phyloP scores from a whole-genome alignment of 2,888 invertebrate species.

The Dryomyza anilis region DNA sequence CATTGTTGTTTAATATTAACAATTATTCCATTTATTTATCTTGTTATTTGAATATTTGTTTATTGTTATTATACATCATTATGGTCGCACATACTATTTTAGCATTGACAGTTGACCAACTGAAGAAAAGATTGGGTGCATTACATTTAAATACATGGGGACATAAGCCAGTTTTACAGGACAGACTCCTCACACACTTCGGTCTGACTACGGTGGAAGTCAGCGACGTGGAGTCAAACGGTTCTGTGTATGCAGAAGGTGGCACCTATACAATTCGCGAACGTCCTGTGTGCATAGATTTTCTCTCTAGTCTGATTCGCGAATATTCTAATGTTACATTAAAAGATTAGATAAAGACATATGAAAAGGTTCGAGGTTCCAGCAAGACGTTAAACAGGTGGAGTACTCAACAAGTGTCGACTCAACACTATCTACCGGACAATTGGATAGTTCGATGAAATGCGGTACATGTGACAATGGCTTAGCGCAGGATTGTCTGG shows the following conservation, averaged over 20 bases:
- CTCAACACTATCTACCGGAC: too few relatives aligned
- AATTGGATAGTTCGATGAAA: too few relatives aligned
- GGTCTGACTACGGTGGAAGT: neutral
- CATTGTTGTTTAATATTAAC: too few relatives aligned
- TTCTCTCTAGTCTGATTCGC: too few relatives aligned
- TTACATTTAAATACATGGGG: neutral
- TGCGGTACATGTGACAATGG: too few relatives aligned
- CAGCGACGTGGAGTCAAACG: neutral
- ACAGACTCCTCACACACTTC: neutral
- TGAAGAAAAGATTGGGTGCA: neutral
- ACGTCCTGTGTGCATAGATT: too few relatives aligned
- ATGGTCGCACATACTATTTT: neutral
- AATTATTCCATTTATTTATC: too few relatives aligned
- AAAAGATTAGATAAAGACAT: slow-evolving; percentile 3
- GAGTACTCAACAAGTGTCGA: too few relatives aligned
- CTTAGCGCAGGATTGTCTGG: too few relatives aligned
- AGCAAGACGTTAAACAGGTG: neutral
- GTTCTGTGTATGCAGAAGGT: too few relatives aligned
- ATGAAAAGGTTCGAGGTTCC: neutral
- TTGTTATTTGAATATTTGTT: too few relatives aligned
- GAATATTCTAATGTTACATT: neutral
- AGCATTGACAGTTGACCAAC: neutral
- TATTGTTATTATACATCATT: neutral
- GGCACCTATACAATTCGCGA: too few relatives aligned
- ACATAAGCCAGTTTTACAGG: neutral